Conservation (phyloP, 2,888 invertebrate species). For the Caenorhabditis sulstoni region DNA sequence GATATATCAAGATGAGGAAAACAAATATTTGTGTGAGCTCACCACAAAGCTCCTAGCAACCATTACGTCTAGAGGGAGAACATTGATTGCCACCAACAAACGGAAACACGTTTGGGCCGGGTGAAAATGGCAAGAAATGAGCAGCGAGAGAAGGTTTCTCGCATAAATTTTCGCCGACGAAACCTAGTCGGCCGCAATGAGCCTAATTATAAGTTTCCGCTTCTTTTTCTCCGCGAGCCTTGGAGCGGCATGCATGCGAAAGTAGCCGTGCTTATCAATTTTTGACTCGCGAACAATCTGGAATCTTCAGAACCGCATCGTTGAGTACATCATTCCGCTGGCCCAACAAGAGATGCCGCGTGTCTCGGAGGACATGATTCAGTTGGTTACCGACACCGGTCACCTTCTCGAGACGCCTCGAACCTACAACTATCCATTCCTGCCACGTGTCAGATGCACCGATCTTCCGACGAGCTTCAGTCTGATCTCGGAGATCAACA, state of each 20-base stretch:
- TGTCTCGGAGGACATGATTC: constrained; percentile 34
- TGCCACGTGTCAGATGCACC: constrained; percentile 14
- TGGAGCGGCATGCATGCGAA: too few relatives aligned
- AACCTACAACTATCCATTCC: constrained; percentile 42
- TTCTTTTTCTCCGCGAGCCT: background rate
- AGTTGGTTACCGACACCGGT: constrained; percentile 22
- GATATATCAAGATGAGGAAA: too few relatives aligned
- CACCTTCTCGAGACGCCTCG: constrained; percentile 35
- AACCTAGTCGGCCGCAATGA: constrained; percentile 13
- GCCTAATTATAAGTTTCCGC: constrained; percentile 26
- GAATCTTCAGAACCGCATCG: constrained; percentile 35
- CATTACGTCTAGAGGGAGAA: too few relatives aligned
- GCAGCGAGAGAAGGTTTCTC: background rate
- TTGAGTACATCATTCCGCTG: constrained; percentile 23
- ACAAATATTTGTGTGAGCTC: too few relatives aligned
- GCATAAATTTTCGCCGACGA: background rate
- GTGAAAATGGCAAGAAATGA: background rate
- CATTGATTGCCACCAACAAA: background rate
- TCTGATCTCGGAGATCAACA: constrained; percentile 73
- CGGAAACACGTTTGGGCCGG: background rate
- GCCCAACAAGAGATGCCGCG: constrained; percentile 24
- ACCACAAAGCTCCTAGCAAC: too few relatives aligned
- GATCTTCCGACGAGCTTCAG: constrained; percentile 74
- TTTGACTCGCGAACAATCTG: too few relatives aligned
- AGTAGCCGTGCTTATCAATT: too few relatives aligned